These are phyloP conservation scores for Tinamus guttatus DNA, from an alignment of 2,113 vertebrate genomes.

Conservation along the genomic window DNA sequence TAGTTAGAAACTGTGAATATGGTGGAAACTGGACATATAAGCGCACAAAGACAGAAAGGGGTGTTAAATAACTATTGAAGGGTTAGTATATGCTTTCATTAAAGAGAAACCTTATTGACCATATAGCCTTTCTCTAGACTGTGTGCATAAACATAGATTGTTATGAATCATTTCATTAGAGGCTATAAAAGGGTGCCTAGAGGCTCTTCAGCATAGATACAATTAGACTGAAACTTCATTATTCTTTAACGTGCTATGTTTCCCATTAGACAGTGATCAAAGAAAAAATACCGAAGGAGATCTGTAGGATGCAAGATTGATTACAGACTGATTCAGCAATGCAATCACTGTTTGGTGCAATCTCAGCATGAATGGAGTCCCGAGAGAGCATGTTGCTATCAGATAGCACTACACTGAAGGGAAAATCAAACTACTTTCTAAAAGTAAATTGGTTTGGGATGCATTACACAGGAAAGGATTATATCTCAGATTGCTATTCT, in stretches of 20 bases:
- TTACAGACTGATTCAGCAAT: constrained; percentile 82
- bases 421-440: constrained; percentile 76
- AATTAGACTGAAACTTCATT: constrained; percentile 81
- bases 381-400: constrained; percentile 75
- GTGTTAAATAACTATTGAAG: neutral
- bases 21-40: neutral
- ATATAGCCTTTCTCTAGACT: constrained; percentile 17
- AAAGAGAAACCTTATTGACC: constrained; percentile 18
- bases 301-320: constrained; percentile 84
- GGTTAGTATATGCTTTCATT: neutral
- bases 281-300: constrained; percentile 82
- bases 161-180: constrained; percentile 66
- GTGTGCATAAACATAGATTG: constrained; percentile 13
- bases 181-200: constrained; percentile 52
- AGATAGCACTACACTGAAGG: constrained; percentile 70
- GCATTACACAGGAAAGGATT: constrained; percentile 73
- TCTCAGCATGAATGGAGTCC: constrained; percentile 85
- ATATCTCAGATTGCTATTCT: constrained; percentile 58
- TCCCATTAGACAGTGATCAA: constrained; percentile 85
- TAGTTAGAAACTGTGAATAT: neutral
- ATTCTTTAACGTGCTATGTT: constrained; percentile 79
- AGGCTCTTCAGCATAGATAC: constrained; percentile 58
- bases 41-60: neutral
- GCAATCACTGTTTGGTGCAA: constrained; percentile 84
- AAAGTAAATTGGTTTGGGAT: constrained; percentile 72